These are phyloP conservation scores for Passer domesticus DNA, from an alignment of 2,113 vertebrate genomes.

Conservation along the genomic window DNA sequence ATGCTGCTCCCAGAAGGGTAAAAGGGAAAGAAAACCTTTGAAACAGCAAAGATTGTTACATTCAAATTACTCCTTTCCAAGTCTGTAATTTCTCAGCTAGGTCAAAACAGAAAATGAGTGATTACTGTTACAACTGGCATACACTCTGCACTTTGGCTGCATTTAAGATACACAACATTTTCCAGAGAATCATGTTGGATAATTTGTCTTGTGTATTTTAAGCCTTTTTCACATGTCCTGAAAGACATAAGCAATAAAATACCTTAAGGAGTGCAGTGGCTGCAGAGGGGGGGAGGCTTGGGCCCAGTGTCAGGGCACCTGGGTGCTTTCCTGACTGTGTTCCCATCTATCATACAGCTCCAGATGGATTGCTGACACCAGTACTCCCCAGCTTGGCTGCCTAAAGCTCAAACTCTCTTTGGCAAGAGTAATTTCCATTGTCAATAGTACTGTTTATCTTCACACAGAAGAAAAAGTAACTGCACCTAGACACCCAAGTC, in stretches of 20 bases:
- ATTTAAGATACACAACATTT: conserved; percentile 63
- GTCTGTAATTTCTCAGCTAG: conserved; percentile 60
- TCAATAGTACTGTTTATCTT: conserved; percentile 31
- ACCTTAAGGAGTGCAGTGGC: conserved; percentile 26
- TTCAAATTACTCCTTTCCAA: conserved; percentile 40
- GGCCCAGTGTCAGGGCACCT: background rate
- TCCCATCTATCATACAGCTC: conserved; percentile 12
- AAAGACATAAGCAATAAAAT: conserved; percentile 58
- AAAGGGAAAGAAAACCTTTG: conserved; percentile 26
- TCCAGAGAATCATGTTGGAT: conserved; percentile 46
- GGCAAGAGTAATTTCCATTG: background rate
- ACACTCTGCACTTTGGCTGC: conserved; percentile 55
- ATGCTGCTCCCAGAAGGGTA: background rate
- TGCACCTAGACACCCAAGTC: background rate
- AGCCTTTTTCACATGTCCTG: conserved; percentile 50
- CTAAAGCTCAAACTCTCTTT: background rate
- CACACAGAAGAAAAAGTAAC: background rate
- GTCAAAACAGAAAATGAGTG: conserved; percentile 68
- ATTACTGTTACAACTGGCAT: conserved; percentile 67
- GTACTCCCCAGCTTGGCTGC: background rate
- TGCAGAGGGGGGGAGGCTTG: background rate
- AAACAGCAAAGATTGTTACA: conserved; percentile 37
- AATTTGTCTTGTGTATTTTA: conserved; percentile 66
- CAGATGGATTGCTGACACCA: conserved; percentile 11
- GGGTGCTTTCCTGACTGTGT: conserved; percentile 3